Percentiles rank a stretch among this genome's conserved stretches.
Evolutionary conservation across 2,113 vertebrate genomes (phyloP).

Genomic region (Bos taurus): DNA sequence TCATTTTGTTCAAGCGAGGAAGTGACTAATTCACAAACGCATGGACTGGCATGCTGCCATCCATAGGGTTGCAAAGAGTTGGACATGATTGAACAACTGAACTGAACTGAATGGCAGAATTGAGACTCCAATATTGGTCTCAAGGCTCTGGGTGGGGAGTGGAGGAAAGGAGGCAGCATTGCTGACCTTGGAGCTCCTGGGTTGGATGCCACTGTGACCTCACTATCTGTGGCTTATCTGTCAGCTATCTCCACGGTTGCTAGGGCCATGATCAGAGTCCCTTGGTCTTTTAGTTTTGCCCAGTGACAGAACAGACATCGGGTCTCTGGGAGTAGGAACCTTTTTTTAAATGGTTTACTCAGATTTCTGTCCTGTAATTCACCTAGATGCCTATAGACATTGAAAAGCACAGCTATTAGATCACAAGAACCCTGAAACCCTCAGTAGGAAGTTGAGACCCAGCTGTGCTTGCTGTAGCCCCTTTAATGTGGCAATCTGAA

Average conservation of each 20-base stretch:
- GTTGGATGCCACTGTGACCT: background rate
- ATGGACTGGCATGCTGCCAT: background rate
- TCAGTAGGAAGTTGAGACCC: background rate
- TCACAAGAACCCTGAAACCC: background rate
- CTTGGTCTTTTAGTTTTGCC: background rate
- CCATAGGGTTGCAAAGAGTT: background rate
- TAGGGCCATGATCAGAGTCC: background rate
- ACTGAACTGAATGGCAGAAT: background rate
- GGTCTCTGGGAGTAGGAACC: background rate
- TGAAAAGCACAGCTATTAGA: background rate
- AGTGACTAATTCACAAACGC: background rate
- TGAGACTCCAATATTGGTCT: background rate
- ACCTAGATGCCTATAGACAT: background rate
- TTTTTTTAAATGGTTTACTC: background rate
- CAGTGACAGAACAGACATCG: background rate
- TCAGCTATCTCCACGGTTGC: background rate
- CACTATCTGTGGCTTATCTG: background rate
- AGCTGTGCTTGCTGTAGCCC: background rate
- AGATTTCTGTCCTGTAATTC: slow-evolving; percentile 1
- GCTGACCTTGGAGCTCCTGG: background rate
- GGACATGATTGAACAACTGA: background rate
- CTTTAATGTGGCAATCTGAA: background rate
- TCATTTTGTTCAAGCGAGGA: background rate
- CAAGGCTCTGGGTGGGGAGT: background rate
- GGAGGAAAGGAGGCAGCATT: background rate